Evolutionary conservation across 2,113 vertebrate genomes (phyloP).

Genomic region (Ailurus styani): DNA sequence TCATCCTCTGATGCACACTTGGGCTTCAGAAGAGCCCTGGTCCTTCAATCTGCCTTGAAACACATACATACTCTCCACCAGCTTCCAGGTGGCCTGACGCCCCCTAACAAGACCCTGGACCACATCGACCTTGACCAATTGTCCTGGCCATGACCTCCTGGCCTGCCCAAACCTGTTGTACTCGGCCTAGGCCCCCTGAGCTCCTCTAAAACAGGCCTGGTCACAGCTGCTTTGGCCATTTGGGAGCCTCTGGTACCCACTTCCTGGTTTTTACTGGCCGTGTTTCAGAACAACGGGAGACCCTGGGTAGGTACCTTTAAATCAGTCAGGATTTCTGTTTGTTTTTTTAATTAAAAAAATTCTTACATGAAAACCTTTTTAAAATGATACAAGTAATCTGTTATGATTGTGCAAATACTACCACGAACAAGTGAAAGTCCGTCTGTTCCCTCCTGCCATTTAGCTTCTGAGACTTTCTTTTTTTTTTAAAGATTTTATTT

Average conservation of each 20-base stretch:
- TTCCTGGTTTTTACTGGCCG: not conserved
- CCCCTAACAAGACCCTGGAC: not conserved
- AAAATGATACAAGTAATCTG: not conserved
- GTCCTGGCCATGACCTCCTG: not conserved
- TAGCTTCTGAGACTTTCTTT: not conserved
- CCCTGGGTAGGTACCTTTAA: not conserved
- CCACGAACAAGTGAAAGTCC: not conserved
- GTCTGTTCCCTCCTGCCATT: not conserved
- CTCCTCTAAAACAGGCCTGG: not conserved
- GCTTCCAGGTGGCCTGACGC: not conserved
- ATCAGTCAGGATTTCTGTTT: not conserved
- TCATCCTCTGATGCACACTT: too few species aligned
- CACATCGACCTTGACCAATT: not conserved
- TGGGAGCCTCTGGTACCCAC: not conserved
- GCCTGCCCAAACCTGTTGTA: not conserved
- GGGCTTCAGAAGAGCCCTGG: not conserved
- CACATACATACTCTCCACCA: not conserved
- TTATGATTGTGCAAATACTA: not conserved
- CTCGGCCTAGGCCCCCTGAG: not conserved
- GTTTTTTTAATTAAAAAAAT: not conserved
- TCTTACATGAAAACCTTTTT: not conserved
- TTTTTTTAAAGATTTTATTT: too few species aligned
- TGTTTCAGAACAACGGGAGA: not conserved
- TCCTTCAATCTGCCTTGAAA: not conserved
- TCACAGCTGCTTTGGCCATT: not conserved